These are phyloP conservation scores for Taxidea taxus DNA, from an alignment of 2,113 vertebrate species.

Conservation along the genomic window DNA sequence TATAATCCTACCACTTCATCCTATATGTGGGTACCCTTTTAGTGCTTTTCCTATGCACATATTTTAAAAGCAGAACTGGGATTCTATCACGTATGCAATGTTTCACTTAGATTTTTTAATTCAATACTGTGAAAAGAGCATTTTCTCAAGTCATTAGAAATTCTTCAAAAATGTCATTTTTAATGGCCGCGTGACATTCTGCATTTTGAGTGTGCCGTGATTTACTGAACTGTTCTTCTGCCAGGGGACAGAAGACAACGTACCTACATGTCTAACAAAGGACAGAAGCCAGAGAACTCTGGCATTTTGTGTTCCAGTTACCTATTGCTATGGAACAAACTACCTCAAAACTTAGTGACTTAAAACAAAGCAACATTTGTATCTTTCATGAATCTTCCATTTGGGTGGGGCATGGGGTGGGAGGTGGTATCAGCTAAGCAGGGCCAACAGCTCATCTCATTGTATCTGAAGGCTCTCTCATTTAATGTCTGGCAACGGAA, in stretches of 20 bases:
- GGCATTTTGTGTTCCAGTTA: background rate
- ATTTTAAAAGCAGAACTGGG: background rate
- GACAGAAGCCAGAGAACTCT: background rate
- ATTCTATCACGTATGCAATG: background rate
- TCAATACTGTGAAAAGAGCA: background rate
- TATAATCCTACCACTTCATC: background rate
- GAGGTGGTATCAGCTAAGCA: background rate
- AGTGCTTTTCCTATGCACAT: background rate
- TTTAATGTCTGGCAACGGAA: background rate
- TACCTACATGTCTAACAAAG: background rate
- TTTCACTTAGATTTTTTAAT: background rate
- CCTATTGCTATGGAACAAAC: background rate
- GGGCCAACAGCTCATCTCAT: background rate
- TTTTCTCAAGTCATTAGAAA: background rate
- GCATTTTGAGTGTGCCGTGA: background rate
- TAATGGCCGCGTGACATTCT: background rate
- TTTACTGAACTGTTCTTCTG: background rate
- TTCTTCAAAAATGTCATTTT: background rate
- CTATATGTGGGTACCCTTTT: background rate
- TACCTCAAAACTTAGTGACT: background rate
- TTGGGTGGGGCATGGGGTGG: background rate
- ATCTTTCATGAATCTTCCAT: background rate
- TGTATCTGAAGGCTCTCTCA: background rate
- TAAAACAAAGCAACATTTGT: background rate
- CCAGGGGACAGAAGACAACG: background rate